Evolutionary conservation across 2,888 invertebrate genomes (phyloP).

Genomic region (Lamproptera curius): DNA sequence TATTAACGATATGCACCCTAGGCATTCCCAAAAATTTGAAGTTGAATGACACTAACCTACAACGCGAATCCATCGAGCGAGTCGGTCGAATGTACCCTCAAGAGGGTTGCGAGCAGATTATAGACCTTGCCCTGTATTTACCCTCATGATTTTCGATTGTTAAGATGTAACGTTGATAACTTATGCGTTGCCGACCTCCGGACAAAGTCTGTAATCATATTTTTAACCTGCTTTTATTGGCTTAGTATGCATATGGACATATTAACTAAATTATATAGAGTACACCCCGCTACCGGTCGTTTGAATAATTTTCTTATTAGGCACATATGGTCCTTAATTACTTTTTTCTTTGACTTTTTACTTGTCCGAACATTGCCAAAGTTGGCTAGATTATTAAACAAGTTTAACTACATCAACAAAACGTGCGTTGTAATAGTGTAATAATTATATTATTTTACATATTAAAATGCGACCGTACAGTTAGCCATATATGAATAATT

Average conservation of each 20-base stretch:
- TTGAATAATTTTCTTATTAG: too few species aligned
- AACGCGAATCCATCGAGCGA: conserved; percentile 46
- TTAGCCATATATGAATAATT: too few species aligned
- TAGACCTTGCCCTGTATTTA: conserved; percentile 41
- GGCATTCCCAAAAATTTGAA: conserved; percentile 30
- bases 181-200: conserved; percentile 6
- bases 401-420: too few species aligned
- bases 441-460: too few species aligned
- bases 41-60: conserved; percentile 40
- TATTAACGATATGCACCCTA: conserved; percentile 15
- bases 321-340: too few species aligned
- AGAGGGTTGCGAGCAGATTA: conserved; percentile 44
- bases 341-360: too few species aligned
- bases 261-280: too few species aligned
- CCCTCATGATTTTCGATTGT: conserved; percentile 38
- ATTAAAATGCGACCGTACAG: too few species aligned
- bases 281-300: too few species aligned
- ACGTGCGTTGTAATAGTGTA: too few species aligned
- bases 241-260: neutral
- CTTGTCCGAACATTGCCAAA: too few species aligned
- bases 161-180: conserved; percentile 27
- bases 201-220: neutral
- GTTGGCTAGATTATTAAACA: too few species aligned
- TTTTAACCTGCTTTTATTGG: neutral
- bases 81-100: conserved; percentile 36